Conservation (phyloP, 2,797 vertebrate genomes). For the Pipistrellus nathusii region DNA sequence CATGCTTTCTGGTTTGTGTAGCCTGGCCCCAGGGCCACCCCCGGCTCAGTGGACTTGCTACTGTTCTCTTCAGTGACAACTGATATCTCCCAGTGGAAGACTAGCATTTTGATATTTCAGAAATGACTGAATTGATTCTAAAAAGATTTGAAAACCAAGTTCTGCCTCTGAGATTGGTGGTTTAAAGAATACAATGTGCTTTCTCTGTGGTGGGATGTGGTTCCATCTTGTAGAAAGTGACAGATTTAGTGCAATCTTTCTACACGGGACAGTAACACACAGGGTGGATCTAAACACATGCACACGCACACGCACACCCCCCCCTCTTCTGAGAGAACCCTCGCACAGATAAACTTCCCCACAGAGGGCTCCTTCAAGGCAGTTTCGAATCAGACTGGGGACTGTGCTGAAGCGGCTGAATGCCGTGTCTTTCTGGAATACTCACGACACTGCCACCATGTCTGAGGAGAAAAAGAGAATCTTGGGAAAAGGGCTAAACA, state of each 20-base stretch:
- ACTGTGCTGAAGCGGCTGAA: not conserved
- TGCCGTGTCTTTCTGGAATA: not conserved
- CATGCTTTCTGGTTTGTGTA: not conserved
- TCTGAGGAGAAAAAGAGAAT: not conserved
- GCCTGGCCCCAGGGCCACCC: not conserved
- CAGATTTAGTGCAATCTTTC: not conserved
- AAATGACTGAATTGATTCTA: constrained; percentile 66
- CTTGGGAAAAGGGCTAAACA: not conserved
- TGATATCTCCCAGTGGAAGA: constrained; percentile 65
- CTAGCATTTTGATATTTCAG: constrained; percentile 47
- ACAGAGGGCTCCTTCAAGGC: constrained; percentile 60
- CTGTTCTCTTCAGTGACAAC: not conserved
- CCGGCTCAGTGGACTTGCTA: not conserved
- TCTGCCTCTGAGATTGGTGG: not conserved
- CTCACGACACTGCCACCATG: not conserved
- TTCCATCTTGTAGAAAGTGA: constrained; percentile 6
- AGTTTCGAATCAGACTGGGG: not conserved
- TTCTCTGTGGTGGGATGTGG: constrained; percentile 13
- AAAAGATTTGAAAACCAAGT: not conserved
- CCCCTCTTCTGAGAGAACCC: not conserved
- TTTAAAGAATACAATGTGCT: constrained; percentile 35
- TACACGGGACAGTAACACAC: not conserved
- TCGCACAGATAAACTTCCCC: not conserved
- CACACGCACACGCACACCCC: not conserved
- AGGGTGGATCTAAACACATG: not conserved